Base-by-base conservation (phyloP, 2,888 invertebrate species). In the Stenurella melanura region DNA sequence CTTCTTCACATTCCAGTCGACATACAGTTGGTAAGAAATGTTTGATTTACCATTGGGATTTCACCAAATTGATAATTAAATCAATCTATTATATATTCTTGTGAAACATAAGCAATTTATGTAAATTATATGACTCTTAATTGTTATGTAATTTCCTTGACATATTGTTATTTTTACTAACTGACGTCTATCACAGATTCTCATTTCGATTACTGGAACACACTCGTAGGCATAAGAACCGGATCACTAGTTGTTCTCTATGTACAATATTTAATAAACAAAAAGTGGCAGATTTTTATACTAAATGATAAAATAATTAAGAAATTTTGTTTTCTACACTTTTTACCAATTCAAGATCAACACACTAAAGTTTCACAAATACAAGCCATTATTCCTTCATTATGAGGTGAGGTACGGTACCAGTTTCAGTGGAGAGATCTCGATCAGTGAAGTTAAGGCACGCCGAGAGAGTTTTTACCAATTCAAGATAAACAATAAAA, bases 21-120 rank as follows among this genome's bases (percentile, higher is more conserved):
- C 88, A 89, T 77, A 88, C 89, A 34, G 81, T 89, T 81, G 89
- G 89, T 89, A 84, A 82, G 83, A 56, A 18, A 66, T 42, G n/a
- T 61, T 63, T 42, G 9, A 18, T 54, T 18, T 67, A 50, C 6
- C 15, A 10, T 63, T 60, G 12, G 21, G 21, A 58, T n/a, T 58
- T 42, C 42, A 15, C 15, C 15, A 15, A 42, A 42, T 42, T 50
- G 5, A 50, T n/a, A 50, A 50, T n/a, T 50, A 50, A 50, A 50
- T 5, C 1, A n/a, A 12, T 12, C 7, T 0, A 42, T 7, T 12
- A 15, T 42, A 1, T 42, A 42, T 42, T n/a, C 5, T 18, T 18
- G 11, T 57, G 57, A 12, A 26, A 21, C n/a, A 21, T 1, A 30
- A 58, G 15, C n/a, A 57, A 57, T 57, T 19, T 19, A 21, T 70